These are phyloP conservation scores for Chlamydotis undulata DNA, from an alignment of 2,113 vertebrate genomes.

Conservation along the genomic window DNA sequence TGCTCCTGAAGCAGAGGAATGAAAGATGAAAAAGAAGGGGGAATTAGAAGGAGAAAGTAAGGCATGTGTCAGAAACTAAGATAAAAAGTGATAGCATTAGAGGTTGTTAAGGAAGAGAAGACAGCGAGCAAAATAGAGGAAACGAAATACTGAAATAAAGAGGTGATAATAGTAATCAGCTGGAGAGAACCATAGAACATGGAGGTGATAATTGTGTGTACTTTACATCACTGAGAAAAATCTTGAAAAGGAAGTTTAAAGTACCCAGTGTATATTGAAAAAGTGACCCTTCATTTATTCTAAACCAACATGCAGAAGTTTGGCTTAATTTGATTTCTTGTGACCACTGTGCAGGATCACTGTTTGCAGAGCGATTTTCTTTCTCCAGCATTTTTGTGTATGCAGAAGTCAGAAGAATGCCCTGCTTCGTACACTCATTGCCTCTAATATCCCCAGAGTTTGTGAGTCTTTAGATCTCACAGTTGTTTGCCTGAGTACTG, in stretches of 20 bases:
- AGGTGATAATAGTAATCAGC: conserved; percentile 58
- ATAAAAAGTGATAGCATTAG: not conserved
- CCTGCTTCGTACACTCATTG: not conserved
- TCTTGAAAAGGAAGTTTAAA: conserved; percentile 33
- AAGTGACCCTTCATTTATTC: not conserved
- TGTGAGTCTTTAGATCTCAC: not conserved
- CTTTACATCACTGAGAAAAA: conserved; percentile 19
- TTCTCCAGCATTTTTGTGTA: not conserved
- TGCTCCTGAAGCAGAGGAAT: not conserved
- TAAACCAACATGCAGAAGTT: not conserved
- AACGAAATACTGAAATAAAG: conserved; percentile 44
- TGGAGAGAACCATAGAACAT: not conserved
- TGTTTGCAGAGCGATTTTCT: not conserved
- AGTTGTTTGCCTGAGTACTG: not conserved
- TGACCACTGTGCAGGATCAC: not conserved
- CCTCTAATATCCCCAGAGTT: not conserved
- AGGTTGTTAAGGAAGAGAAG: not conserved
- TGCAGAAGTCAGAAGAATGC: not conserved
- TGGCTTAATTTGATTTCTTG: not conserved
- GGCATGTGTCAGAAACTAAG: not conserved
- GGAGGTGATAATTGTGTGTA: conserved; percentile 45
- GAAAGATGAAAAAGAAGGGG: not conserved
- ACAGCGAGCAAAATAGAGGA: not conserved
- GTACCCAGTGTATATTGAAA: not conserved
- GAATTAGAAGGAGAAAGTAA: not conserved